phyloP scores from a whole-genome alignment of 2,797 vertebrate species.

The Artibeus jamaicensis region DNA sequence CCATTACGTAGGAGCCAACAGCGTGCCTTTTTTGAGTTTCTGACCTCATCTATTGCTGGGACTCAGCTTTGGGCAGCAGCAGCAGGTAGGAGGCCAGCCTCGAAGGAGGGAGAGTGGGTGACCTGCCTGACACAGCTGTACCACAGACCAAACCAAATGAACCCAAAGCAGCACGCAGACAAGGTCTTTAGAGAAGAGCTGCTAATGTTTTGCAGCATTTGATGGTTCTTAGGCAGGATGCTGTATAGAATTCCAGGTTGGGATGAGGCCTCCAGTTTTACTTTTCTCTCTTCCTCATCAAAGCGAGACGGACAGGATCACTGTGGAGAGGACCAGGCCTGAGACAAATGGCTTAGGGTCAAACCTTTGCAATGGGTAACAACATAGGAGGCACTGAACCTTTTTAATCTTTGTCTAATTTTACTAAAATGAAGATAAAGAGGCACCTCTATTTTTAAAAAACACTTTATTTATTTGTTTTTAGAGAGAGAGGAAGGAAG shows the following conservation, averaged over 20 bases:
- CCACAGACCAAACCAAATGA: constrained; percentile 62
- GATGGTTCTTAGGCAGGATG: neutral
- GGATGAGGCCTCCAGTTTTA: neutral
- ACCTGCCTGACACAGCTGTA: neutral
- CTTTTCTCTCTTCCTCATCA: neutral
- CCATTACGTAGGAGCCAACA: constrained; percentile 71
- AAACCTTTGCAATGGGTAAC: neutral
- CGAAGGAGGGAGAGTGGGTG: constrained; percentile 24
- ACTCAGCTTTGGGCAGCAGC: neutral
- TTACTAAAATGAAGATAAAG: neutral
- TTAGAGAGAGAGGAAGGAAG: neutral
- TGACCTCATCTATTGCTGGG: constrained; percentile 45
- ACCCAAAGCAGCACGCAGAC: neutral
- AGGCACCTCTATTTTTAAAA: neutral
- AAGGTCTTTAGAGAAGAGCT: neutral
- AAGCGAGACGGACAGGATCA: neutral
- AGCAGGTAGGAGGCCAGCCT: constrained; percentile 50
- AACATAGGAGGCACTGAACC: neutral
- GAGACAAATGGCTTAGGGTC: neutral
- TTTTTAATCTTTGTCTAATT: neutral
- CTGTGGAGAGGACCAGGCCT: neutral
- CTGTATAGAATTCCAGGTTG: neutral
- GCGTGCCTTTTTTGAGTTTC: constrained; percentile 1
- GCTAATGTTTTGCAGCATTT: constrained; percentile 35
- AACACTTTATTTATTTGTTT: neutral